phyloP scores from a whole-genome alignment of 35 echinoderm and acorn worm genomes.

The Heliocidaris erythrogramma region DNA sequence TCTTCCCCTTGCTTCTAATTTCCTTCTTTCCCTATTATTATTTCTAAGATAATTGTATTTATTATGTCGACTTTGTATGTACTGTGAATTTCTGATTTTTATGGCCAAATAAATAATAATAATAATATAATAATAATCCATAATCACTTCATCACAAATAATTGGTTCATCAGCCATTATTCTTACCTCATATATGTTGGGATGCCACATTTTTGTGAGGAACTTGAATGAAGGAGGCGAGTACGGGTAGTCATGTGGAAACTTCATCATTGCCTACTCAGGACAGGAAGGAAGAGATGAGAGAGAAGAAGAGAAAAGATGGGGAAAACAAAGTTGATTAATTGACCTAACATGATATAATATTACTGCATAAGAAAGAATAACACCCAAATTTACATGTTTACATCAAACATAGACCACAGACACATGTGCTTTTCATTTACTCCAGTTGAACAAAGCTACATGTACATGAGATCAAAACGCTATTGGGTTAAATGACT shows the following conservation, averaged over 20 bases:
- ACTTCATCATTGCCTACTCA: conserved; percentile 92
- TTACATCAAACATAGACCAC: not conserved
- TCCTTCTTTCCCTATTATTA: no score
- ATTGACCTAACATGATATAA: not conserved
- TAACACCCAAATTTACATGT: not conserved
- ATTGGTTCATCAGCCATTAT: not conserved
- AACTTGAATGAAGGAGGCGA: conserved; percentile 97
- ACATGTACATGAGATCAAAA: no score
- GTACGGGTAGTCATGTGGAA: conserved; percentile 98
- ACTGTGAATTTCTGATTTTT: no score
- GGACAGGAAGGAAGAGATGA: not conserved
- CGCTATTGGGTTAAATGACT: no score
- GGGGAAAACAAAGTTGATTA: conserved; percentile 35
- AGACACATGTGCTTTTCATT: not conserved
- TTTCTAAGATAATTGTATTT: no score
- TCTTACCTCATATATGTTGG: conserved; percentile 99
- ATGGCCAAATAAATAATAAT: no score
- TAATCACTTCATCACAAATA: no score
- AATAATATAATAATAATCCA: no score
- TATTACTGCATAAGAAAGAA: no score
- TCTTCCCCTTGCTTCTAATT: no score
- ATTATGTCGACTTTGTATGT: no score
- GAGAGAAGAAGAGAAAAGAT: conserved; percentile 44
- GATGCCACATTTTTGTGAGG: conserved; percentile 99
- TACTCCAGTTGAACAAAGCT: no score